Conservation (phyloP, 2,797 vertebrate genomes). For the Enteromius thamalakanensis region DNA sequence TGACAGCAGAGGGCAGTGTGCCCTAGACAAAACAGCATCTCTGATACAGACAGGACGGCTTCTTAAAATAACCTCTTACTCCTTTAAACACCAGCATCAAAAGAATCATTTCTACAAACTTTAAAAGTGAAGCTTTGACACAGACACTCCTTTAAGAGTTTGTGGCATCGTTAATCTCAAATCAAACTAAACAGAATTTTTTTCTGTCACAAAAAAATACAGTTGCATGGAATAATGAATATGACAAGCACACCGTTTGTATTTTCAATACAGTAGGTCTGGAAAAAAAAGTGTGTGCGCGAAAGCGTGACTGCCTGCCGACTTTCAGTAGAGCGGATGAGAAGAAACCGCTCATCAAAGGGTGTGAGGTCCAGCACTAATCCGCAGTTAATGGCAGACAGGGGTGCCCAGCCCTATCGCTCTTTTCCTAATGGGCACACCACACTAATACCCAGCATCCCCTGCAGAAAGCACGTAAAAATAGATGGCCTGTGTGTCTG, state of each 20-base stretch:
- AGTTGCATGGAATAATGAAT: slow-evolving; percentile 38
- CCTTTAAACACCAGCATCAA: neutral
- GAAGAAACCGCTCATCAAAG: slow-evolving; percentile 71
- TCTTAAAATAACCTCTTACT: neutral
- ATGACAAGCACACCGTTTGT: slow-evolving; percentile 10
- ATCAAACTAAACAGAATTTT: neutral
- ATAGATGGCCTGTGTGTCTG: neutral
- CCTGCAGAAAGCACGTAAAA: neutral
- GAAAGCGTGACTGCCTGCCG: slow-evolving; percentile 57
- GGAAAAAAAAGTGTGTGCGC: slow-evolving; percentile 56
- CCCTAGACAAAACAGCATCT: slow-evolving; percentile 6
- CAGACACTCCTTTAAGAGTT: neutral
- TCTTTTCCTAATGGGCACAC: slow-evolving; percentile 50
- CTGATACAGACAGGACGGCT: neutral
- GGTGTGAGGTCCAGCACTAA: slow-evolving; percentile 71
- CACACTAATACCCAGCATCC: slow-evolving; percentile 40
- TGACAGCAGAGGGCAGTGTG: slow-evolving; percentile 47
- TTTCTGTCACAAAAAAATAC: neutral
- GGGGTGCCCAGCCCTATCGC: slow-evolving; percentile 56
- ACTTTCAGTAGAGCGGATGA: slow-evolving; percentile 61
- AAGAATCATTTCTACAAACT: neutral
- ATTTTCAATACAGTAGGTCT: slow-evolving; percentile 27
- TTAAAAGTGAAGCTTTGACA: neutral
- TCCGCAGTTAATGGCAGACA: slow-evolving; percentile 75
- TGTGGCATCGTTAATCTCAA: neutral